Evolutionary conservation across 2,113 vertebrate species (phyloP), one percentile per base, ranked within the genome.

Genomic region (Anthoscopus minutus): DNA sequence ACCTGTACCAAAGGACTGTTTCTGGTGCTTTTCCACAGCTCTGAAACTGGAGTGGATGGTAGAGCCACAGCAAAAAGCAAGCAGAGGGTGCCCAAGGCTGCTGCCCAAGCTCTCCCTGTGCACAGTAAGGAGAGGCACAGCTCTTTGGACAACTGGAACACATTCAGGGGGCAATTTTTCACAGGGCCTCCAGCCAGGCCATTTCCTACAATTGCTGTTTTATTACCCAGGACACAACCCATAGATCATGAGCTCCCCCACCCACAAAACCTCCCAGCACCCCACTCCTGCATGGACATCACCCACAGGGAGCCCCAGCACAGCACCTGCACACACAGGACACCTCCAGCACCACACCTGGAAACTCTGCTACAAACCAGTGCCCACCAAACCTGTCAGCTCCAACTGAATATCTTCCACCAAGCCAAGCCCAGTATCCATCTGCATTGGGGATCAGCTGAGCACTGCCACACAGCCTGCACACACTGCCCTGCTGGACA

Each of bases 111-210:
- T 94, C 87, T 91, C 86, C 94, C 15, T 14, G 16, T 64, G 14
- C 86, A 15, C 89, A 86, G 37, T 30, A 0, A 87, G 86, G 94
- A 69, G 69, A 95, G 82, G 90, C 86, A 94, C 91, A 92, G 48
- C 28, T 98, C 98, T 98, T 98, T 98, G 96, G 96, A 98, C 98
- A 98, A 98, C 98, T 98, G 98, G 97, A 98, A 98, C 91, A 95
- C 92, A 98, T 98, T 98, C 97, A 90, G 35, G 79, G 95, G 86
- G 73, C 11, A 18, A 88, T 96, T 97, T 89, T 97, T 97, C 95
- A 97, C 88, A 95, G 88, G 67, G 91, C 96, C 76, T 96, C 94
- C 96, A 97, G 95, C 96, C 91, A 95, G 81, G 93, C 90, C 5
- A 6, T 93, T 97, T 97, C 96, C 94, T 96, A 92, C 17, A 3